Evolutionary conservation across 2,888 invertebrate genomes (phyloP).

Genomic region (Xiphydria camelus): DNA sequence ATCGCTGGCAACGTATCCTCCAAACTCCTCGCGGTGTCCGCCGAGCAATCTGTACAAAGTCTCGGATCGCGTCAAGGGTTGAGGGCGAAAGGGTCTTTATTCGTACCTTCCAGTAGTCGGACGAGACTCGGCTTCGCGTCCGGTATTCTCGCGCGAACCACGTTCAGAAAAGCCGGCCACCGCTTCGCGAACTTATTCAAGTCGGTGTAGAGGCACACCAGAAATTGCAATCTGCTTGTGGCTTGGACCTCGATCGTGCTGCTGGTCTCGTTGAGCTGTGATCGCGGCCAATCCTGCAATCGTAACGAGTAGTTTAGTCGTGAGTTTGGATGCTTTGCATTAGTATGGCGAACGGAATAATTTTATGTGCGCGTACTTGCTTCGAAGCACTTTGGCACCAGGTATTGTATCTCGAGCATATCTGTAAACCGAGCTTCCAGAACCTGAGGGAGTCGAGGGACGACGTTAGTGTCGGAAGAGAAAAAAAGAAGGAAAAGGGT

Average conservation of each 20-base stretch:
- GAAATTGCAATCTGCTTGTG: slow-evolving; percentile 40
- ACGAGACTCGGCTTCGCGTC: slow-evolving; percentile 26
- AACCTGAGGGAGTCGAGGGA: slow-evolving; percentile 65
- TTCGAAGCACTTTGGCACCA: slow-evolving; percentile 64
- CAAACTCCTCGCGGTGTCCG: slow-evolving; percentile 24
- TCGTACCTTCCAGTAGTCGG: slow-evolving; percentile 45
- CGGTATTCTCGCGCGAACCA: slow-evolving; percentile 38
- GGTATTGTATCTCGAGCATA: slow-evolving; percentile 77
- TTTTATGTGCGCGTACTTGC: slow-evolving; percentile 29
- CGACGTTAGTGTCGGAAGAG: too few relatives aligned
- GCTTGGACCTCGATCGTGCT: too few relatives aligned
- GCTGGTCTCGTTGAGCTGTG: slow-evolving; percentile 37
- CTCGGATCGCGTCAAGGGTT: too few relatives aligned
- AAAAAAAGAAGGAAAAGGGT: too few relatives aligned
- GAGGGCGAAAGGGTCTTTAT: too few relatives aligned
- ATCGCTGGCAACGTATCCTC: slow-evolving; percentile 42
- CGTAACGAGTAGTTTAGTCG: slow-evolving; percentile 1
- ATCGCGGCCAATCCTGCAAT: slow-evolving; percentile 38
- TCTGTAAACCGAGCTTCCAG: slow-evolving; percentile 85
- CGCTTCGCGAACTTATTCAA: slow-evolving; percentile 46
- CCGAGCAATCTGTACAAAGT: slow-evolving; percentile 34
- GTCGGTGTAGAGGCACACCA: slow-evolving; percentile 57
- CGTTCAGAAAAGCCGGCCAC: slow-evolving; percentile 43
- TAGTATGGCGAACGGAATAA: too few relatives aligned
- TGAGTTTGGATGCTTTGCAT: too few relatives aligned